Conservation (phyloP, 2,888 invertebrate genomes). For the Ophonus ardosiacus region DNA sequence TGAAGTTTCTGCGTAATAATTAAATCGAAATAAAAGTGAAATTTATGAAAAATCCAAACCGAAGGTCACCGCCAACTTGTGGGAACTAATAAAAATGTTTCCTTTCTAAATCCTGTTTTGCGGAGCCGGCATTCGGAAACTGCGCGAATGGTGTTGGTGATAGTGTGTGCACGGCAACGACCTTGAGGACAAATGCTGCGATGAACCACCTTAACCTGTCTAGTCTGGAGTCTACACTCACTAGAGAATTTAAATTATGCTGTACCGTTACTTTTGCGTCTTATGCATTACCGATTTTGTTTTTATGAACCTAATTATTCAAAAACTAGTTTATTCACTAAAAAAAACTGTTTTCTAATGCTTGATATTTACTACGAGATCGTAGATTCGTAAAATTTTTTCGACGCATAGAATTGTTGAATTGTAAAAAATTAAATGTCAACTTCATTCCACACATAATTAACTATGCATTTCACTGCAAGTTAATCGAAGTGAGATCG, state of each 20-base stretch:
- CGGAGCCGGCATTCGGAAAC: slow-evolving; percentile 40
- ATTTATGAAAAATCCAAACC: slow-evolving; percentile 56
- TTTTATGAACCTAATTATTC: slow-evolving; percentile 19
- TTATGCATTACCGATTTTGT: slow-evolving; percentile 36
- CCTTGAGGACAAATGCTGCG: slow-evolving; percentile 49
- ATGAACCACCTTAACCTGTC: slow-evolving; percentile 53
- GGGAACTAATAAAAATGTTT: slow-evolving; percentile 51
- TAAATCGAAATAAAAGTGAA: slow-evolving; percentile 61
- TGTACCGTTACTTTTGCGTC: slow-evolving; percentile 34
- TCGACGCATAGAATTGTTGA: background rate
- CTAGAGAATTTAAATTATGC: slow-evolving; percentile 34
- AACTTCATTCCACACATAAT: slow-evolving; percentile 33
- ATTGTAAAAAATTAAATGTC: slow-evolving; percentile 35
- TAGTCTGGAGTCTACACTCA: slow-evolving; percentile 14
- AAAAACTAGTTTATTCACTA: background rate
- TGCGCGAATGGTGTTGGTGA: background rate
- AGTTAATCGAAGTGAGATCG: background rate
- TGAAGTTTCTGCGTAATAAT: slow-evolving; percentile 57
- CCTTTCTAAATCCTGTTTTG: slow-evolving; percentile 43
- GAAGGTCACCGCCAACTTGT: slow-evolving; percentile 48
- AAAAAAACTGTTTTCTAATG: slow-evolving; percentile 27
- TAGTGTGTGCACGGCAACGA: slow-evolving; percentile 23
- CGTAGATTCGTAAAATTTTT: slow-evolving; percentile 19
- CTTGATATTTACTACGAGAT: slow-evolving; percentile 34
- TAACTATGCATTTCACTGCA: background rate